These are phyloP conservation scores for Dysidea cf. avara DNA, from an alignment of 37 sponge, comb jelly and placozoan genomes.

Conservation along the genomic window DNA sequence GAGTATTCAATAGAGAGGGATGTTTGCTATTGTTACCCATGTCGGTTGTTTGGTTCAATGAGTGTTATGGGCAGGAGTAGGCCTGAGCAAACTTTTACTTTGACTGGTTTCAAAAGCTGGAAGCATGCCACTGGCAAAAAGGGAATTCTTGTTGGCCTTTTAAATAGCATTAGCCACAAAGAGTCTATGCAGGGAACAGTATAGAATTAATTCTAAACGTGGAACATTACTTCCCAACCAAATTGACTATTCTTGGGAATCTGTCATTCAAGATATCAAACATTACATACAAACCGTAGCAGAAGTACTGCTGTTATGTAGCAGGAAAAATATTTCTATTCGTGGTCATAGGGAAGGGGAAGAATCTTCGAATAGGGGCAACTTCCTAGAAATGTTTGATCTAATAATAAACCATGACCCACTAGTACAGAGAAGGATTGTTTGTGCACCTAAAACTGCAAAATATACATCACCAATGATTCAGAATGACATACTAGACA, in stretches of 20 bases:
- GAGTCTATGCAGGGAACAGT: conserved; percentile 43
- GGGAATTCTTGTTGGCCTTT: conserved; percentile 19
- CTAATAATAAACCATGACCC: conserved; percentile 46
- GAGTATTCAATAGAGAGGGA: conserved; percentile 44
- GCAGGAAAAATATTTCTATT: no score
- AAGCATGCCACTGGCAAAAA: conserved; percentile 47
- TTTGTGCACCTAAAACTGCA: conserved; percentile 65
- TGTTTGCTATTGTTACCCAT: conserved; percentile 48
- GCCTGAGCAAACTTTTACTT: conserved; percentile 15
- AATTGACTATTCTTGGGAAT: conserved; percentile 24
- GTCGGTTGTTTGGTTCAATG: conserved; percentile 19
- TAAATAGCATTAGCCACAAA: conserved; percentile 28
- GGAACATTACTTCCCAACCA: conserved; percentile 44
- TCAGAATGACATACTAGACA: conserved; percentile 48
- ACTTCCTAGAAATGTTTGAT: conserved; percentile 53
- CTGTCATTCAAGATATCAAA: conserved; percentile 39
- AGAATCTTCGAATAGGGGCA: conserved; percentile 58
- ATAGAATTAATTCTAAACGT: conserved; percentile 18
- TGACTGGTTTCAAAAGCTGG: conserved; percentile 26
- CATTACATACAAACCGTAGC: conserved; percentile 61
- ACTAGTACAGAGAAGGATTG: conserved; percentile 15
- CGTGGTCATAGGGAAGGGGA: conserved; percentile 65
- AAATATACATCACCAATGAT: conserved; percentile 72
- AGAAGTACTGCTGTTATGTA: conserved; percentile 61
- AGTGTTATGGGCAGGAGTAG: background rate